phyloP scores from a whole-genome alignment of 1,140 invertebrate species.

The Stegodyphus mimosarum region DNA sequence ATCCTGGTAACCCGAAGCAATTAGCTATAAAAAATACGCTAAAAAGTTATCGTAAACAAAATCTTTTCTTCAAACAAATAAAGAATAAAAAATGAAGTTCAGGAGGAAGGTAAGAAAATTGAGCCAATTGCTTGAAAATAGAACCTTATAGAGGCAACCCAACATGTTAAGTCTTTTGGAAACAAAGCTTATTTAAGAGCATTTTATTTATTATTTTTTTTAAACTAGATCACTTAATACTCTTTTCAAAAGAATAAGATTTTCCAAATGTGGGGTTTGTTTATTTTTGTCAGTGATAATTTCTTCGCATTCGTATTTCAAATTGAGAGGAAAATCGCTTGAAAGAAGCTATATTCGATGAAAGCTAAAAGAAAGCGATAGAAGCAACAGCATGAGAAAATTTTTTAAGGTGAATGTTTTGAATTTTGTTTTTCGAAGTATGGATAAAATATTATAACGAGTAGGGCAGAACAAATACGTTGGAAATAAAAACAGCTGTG shows the following conservation, averaged over 20 bases:
- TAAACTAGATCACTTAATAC: slow-evolving; percentile 1
- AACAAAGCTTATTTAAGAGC: slow-evolving; percentile 45
- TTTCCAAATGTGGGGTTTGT: neutral
- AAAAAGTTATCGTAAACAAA: neutral
- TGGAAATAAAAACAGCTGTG: no score
- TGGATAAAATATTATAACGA: no score
- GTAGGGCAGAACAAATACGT: no score
- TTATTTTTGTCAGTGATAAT: neutral
- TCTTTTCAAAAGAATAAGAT: neutral
- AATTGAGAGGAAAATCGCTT: no score
- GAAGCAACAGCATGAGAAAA: no score
- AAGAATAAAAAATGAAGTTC: neutral
- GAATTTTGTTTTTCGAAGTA: no score
- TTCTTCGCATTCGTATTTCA: neutral
- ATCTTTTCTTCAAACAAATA: slow-evolving; percentile 1
- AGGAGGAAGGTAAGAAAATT: slow-evolving; percentile 9
- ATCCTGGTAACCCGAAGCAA: neutral
- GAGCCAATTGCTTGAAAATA: slow-evolving; percentile 27
- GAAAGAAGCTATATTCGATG: no score
- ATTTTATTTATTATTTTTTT: neutral
- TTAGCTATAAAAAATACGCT: neutral
- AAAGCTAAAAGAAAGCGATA: no score
- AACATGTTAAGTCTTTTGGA: neutral
- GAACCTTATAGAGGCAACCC: slow-evolving; percentile 1
- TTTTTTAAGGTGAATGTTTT: no score